These are phyloP conservation scores for Myrmecobius fasciatus DNA, from an alignment of 2,113 vertebrate genomes.

Conservation along the genomic window DNA sequence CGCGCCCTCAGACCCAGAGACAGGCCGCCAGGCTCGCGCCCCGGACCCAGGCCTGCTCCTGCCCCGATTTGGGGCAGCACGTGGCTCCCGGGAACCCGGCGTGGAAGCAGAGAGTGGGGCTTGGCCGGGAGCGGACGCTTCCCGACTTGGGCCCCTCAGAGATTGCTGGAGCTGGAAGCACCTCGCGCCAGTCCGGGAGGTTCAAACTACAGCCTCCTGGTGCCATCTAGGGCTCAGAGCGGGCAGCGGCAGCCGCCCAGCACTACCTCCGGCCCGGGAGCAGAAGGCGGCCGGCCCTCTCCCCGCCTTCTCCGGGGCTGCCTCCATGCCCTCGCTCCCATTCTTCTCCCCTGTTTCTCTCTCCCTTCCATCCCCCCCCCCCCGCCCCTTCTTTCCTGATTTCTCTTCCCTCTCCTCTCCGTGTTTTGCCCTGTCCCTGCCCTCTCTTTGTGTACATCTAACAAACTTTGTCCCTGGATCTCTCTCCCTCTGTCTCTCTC, in stretches of 20 bases:
- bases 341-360: not conserved
- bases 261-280: not conserved
- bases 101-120: not conserved
- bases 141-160: not conserved
- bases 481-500: too few species aligned
- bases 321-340: not conserved
- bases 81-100: not conserved
- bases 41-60: not conserved
- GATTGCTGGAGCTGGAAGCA: not conserved
- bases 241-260: not conserved
- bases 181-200: not conserved
- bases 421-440: not conserved
- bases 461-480: not conserved
- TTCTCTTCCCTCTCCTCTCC: not conserved
- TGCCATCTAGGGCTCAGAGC: slow-evolving; percentile 23
- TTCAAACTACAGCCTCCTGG: not conserved
- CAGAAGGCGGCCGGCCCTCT: too few species aligned
- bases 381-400: not conserved
- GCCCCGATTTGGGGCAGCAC: not conserved
- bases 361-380: not conserved
- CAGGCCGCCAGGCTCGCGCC: too few species aligned
- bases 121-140: not conserved
- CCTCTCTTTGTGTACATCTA: not conserved
- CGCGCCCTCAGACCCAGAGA: not conserved
- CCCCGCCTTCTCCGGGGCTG: too few species aligned